A percentile compares a stretch with the other conserved stretches of the same genome.
These are phyloP conservation scores for Cladorhizidae sp. DNA, from an alignment of 37 sponge, comb jelly and placozoan species.

Conservation along the genomic window DNA sequence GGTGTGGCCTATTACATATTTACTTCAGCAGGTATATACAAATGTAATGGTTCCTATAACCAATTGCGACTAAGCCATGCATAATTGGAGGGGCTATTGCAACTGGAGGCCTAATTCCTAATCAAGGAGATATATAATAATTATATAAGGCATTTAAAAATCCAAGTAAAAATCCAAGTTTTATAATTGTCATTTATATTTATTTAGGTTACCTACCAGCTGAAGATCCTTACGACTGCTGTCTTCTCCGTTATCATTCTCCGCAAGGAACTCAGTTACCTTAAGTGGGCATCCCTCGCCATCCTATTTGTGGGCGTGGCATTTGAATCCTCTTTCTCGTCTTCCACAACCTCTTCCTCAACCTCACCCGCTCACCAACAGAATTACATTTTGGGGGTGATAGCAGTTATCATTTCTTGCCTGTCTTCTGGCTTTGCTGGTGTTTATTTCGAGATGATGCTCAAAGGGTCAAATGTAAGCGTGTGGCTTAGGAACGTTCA, in stretches of 20 bases:
- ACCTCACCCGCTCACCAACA: slow-evolving; percentile 20
- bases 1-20: too few species aligned
- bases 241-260: slow-evolving; percentile 93
- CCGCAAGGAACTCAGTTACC: slow-evolving; percentile 60
- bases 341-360: not conserved
- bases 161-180: too few species aligned
- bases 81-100: too few species aligned
- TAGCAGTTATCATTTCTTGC: slow-evolving; percentile 86
- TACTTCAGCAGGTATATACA: too few species aligned
- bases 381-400: slow-evolving; percentile 70
- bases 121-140: too few species aligned
- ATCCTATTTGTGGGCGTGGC: slow-evolving; percentile 88
- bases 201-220: slow-evolving; percentile 93
- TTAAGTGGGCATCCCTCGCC: slow-evolving; percentile 87
- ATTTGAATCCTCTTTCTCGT: slow-evolving; percentile 30
- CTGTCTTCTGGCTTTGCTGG: slow-evolving; percentile 95
- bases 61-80: too few species aligned
- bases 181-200: too few species aligned
- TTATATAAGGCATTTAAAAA: too few species aligned
- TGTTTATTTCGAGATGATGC: slow-evolving; percentile 94
- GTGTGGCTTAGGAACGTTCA: slow-evolving; percentile 97
- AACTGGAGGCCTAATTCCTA: too few species aligned
- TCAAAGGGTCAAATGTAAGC: slow-evolving; percentile 87
- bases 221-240: slow-evolving; percentile 97
- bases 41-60: too few species aligned